phyloP scores from a whole-genome alignment of 2,888 invertebrate genomes.

The Arctia plantaginis region DNA sequence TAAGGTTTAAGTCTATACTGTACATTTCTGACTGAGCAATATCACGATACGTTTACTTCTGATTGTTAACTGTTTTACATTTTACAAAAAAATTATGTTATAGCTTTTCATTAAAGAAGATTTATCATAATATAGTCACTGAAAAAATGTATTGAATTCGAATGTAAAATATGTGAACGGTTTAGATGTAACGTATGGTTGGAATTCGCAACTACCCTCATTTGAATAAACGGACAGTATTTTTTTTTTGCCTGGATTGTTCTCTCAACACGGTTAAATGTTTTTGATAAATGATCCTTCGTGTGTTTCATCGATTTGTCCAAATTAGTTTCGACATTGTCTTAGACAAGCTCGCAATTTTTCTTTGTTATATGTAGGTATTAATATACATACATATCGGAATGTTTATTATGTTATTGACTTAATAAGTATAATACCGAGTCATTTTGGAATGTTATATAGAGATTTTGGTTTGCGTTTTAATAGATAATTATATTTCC shows the following conservation, averaged over 20 bases:
- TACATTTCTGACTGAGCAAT: not conserved
- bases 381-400: not conserved
- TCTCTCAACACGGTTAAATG: slow-evolving; percentile 43
- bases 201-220: slow-evolving; percentile 40
- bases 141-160: not conserved
- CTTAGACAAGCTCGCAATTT: slow-evolving; percentile 23
- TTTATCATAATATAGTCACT: not conserved
- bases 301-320: slow-evolving; percentile 54
- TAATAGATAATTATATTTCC: not conserved
- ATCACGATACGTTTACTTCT: not conserved
- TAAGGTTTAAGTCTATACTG: not conserved
- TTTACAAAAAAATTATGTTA: not conserved
- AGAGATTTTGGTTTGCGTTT: not conserved
- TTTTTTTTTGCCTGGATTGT: slow-evolving; percentile 29
- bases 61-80: not conserved
- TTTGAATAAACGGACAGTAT: slow-evolving; percentile 42
- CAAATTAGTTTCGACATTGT: slow-evolving; percentile 56
- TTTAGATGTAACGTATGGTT: slow-evolving; percentile 21
- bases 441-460: not conserved
- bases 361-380: slow-evolving; percentile 24
- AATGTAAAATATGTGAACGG: slow-evolving; percentile 4
- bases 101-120: not conserved
- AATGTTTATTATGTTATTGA: slow-evolving; percentile 25
- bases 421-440: slow-evolving; percentile 22
- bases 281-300: slow-evolving; percentile 46